These are phyloP conservation scores for Andrena flavipes DNA, from an alignment of 2,888 invertebrate species.

Conservation along the genomic window DNA sequence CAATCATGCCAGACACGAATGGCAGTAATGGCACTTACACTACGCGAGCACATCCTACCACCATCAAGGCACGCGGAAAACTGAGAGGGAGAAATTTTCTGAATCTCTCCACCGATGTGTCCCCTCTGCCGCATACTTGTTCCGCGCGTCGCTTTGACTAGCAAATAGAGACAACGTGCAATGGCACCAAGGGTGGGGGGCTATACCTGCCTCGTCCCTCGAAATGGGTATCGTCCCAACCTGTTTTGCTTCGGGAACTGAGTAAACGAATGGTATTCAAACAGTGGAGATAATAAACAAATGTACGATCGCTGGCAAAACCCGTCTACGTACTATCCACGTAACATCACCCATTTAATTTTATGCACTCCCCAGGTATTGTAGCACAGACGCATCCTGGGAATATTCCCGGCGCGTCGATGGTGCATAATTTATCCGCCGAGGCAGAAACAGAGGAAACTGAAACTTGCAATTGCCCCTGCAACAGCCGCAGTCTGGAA, in stretches of 20 bases:
- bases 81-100: no score
- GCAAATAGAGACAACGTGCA: neutral
- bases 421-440: slow-evolving; percentile 12
- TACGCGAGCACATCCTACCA: no score
- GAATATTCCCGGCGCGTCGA: slow-evolving; percentile 5
- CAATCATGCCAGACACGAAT: no score
- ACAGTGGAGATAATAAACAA: no score
- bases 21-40: no score
- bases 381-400: neutral
- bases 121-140: no score
- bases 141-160: neutral
- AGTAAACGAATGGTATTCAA: no score
- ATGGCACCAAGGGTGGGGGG: neutral
- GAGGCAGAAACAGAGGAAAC: slow-evolving; percentile 18
- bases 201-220: neutral
- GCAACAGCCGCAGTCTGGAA: neutral
- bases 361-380: neutral
- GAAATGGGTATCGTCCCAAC: neutral
- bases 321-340: neutral
- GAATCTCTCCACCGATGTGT: no score
- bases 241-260: neutral
- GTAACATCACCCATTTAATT: neutral
- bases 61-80: no score
- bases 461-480: slow-evolving; percentile 23
- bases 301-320: no score